These are phyloP conservation scores for Bothrops jararaca DNA, from an alignment of 2,113 vertebrate species.

Conservation along the genomic window DNA sequence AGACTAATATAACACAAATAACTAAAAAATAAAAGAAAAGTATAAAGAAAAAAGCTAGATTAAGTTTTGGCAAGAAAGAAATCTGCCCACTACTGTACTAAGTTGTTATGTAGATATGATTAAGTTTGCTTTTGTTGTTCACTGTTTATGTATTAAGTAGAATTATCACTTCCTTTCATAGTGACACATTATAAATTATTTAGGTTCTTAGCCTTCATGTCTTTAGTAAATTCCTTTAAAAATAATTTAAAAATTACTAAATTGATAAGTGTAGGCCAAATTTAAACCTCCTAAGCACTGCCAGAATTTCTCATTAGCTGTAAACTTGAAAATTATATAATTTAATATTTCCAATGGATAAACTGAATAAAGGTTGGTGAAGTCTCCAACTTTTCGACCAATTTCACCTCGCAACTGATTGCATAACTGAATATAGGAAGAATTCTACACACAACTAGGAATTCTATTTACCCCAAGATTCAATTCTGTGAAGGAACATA, in stretches of 20 bases:
- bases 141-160: not conserved
- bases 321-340: not conserved
- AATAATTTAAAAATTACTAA: not conserved
- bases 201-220: not conserved
- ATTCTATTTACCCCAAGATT: not conserved
- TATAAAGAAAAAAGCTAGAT: not conserved
- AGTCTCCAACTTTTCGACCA: not conserved
- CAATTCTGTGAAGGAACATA: not conserved
- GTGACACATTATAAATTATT: not conserved
- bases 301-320: not conserved
- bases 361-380: not conserved
- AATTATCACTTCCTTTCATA: not conserved
- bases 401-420: not conserved
- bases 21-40: not conserved
- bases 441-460: not conserved
- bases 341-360: not conserved
- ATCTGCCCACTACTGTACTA: not conserved
- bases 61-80: not conserved
- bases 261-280: not conserved
- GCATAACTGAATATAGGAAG: not conserved
- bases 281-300: not conserved
- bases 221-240: not conserved
- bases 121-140: not conserved
- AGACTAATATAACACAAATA: not conserved
- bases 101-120: too few relatives aligned